Conservation (phyloP, 2,113 vertebrate genomes). For the Stigmatopora argus region DNA sequence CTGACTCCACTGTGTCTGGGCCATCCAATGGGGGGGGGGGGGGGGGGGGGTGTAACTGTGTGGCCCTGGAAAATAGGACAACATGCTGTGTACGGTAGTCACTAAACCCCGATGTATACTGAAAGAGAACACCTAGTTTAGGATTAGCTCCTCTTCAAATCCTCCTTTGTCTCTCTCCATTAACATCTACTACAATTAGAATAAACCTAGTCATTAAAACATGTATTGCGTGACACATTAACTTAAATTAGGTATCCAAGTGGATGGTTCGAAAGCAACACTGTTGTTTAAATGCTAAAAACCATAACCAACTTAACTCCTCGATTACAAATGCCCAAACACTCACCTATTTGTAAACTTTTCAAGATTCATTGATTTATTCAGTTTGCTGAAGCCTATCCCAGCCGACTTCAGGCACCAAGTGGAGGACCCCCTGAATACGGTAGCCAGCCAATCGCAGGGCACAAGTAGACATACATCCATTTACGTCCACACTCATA, state of each 20-base stretch:
- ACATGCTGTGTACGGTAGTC: conserved; percentile 69
- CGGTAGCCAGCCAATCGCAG: no score
- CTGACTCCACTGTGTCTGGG: conserved; percentile 75
- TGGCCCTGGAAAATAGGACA: conserved; percentile 63
- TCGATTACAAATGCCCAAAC: neutral
- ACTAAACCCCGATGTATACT: conserved; percentile 72
- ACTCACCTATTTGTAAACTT: no score
- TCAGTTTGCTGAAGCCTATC: no score
- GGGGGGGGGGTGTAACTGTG: conserved; percentile 54
- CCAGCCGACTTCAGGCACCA: no score
- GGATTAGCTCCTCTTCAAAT: conserved; percentile 62
- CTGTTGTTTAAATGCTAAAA: neutral
- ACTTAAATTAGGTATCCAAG: neutral
- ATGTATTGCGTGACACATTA: no score
- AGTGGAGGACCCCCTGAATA: no score
- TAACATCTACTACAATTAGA: conserved; percentile 64
- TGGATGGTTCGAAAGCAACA: neutral
- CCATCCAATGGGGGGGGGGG: conserved; percentile 70
- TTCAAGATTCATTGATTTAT: no score
- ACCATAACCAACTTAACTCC: neutral
- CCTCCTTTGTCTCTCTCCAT: conserved; percentile 38
- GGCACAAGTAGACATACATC: no score
- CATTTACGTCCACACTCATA: no score
- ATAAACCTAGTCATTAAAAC: conserved; percentile 47
- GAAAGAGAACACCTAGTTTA: conserved; percentile 73